A percentile compares a stretch with the other conserved stretches of the same genome.
phyloP scores from a whole-genome alignment of 2,888 invertebrate species.

The Ceraclea dissimilis region DNA sequence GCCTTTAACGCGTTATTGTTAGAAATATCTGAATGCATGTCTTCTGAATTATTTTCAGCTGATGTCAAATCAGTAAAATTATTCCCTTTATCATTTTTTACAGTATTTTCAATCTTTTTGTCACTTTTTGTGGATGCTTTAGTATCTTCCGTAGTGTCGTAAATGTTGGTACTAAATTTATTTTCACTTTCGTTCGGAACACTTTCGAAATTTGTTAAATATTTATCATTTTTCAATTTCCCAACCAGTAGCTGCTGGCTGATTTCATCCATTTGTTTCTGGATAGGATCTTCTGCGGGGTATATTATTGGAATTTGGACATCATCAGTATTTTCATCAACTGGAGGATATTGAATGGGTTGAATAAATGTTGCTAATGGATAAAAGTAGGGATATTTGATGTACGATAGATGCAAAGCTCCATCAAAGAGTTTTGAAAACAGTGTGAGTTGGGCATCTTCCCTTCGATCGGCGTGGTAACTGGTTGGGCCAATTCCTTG shows the following conservation, averaged over 20 bases:
- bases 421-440: constrained; percentile 21
- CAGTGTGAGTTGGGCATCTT: constrained; percentile 14
- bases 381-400: constrained; percentile 21
- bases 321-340: constrained; percentile 1
- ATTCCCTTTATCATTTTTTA: no score
- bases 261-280: constrained; percentile 19
- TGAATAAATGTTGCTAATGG: constrained; percentile 5
- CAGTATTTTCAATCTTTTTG: background rate
- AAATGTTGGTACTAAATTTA: no score
- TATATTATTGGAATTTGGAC: constrained; percentile 24
- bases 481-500: constrained; percentile 16
- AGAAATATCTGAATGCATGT: no score
- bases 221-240: constrained; percentile 14
- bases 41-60: no score
- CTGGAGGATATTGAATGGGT: constrained; percentile 16
- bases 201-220: background rate
- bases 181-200: no score
- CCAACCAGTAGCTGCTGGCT: background rate
- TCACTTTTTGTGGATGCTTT: background rate
- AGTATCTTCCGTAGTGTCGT: no score
- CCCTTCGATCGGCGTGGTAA: constrained; percentile 13
- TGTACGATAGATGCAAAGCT: constrained; percentile 15
- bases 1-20: no score
- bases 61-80: no score
- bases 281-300: constrained; percentile 11